Evolutionary conservation across 23 tunicate species (phyloP), one percentile per base, ranked within the genome.

Genomic region (Phallusia fumigata): DNA sequence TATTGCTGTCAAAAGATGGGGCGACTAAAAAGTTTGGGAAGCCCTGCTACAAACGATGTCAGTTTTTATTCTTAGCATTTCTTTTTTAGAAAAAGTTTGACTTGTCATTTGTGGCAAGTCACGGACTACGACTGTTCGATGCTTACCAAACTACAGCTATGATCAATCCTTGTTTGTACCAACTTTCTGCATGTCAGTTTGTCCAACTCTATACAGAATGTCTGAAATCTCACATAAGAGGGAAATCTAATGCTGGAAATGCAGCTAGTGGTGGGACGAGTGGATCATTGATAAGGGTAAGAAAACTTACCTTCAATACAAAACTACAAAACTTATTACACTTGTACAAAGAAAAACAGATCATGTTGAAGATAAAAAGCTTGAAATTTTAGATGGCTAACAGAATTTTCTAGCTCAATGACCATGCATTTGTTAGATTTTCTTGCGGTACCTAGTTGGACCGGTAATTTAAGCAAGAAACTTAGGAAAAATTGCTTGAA

Each of bases 101-200:
- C 16, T 33, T 92, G 0, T 35, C 53, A 22, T 76, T 79, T 31
- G 91, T 92, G 58, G 78, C 81, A 11, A 2, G 53, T 19, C 91
- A 92, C 44, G 97, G 91, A 5, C 30, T 47, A 40, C 80, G 84
- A 76, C 73, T 92, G 40, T 92, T 32, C 64, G 28, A 76, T 30
- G 84, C 80, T 12, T 30, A 83, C 10, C 32, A 45, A 51, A 31
- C 34, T 6, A 69, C 86, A 12, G 73, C 88, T 1, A 35, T 74
- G 22, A 30, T 94, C 33, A 73, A 89, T 45, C 82, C 88, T 0
- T 22, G 45, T 26, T 35, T 94, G 32, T 86, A 89, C 35, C 78
- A 75, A 6, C n/a, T 82, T 45, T 72, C 94, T 33, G 90, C 98
- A 18, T 74, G 78, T 76, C 47, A 75, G 44, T 89, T 94, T 76